A percentile compares a stretch with the other conserved stretches of the same genome.
Evolutionary conservation across 1,140 invertebrate genomes (phyloP).

Genomic region (Lepidurus apus): DNA sequence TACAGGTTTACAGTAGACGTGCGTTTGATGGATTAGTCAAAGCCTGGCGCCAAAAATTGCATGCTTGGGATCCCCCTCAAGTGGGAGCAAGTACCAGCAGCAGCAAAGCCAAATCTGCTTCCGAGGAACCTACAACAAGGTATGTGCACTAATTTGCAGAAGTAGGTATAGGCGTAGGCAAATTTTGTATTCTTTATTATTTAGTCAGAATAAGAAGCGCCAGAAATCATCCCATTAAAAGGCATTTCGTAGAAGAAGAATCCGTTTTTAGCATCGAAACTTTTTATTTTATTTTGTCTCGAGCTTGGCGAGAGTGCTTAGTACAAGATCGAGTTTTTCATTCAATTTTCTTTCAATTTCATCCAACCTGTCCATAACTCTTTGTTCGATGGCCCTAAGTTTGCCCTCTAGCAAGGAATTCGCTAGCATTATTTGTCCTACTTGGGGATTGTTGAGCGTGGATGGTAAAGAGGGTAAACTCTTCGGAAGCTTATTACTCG

Average conservation of each 20-base stretch:
- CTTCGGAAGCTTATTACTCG: background rate
- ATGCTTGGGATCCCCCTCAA: constrained; percentile 67
- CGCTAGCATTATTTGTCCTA: background rate
- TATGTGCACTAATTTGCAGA: background rate
- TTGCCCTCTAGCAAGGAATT: background rate
- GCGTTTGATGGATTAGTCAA: constrained; percentile 84
- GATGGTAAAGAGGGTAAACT: background rate
- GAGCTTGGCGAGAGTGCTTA: background rate
- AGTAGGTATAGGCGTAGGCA: background rate
- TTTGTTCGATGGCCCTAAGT: background rate
- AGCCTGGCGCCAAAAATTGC: constrained; percentile 77
- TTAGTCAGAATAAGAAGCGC: background rate
- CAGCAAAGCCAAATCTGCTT: background rate
- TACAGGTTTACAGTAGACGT: constrained; percentile 63
- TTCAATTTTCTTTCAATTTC: background rate
- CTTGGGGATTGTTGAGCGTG: background rate
- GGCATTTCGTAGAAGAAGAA: background rate
- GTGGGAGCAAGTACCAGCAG: constrained; percentile 22
- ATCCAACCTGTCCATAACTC: background rate
- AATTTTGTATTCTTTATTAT: background rate
- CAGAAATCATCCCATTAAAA: background rate
- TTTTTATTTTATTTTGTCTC: constrained; percentile 2
- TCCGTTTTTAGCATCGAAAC: background rate
- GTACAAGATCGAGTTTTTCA: background rate
- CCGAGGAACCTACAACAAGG: background rate